Evolutionary conservation across 1,140 invertebrate genomes (phyloP).

Genomic region (Hydropsyche tenuis): DNA sequence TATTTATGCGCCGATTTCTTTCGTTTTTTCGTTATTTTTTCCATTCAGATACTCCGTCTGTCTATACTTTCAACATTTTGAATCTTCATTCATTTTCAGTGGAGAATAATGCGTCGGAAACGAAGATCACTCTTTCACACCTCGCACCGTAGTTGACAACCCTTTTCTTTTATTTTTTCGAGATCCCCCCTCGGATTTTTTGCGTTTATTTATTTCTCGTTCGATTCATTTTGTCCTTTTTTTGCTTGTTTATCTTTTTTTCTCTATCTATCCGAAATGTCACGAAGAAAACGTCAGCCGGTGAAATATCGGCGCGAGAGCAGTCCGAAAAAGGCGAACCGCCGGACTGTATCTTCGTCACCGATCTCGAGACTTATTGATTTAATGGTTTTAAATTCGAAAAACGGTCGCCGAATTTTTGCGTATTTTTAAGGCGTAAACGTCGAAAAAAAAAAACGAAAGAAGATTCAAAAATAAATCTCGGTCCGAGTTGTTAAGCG

Average conservation of each 20-base stretch:
- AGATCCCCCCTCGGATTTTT: slow-evolving; percentile 9
- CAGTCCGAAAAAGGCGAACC: slow-evolving; percentile 16
- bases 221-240: slow-evolving; percentile 4
- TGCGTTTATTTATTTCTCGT: slow-evolving; percentile 4
- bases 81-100: slow-evolving; percentile 10
- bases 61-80: slow-evolving; percentile 3
- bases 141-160: slow-evolving; percentile 36
- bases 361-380: slow-evolving; percentile 36
- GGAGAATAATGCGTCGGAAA: slow-evolving; percentile 40
- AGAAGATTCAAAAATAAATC: too few relatives aligned
- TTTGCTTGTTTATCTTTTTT: slow-evolving; percentile 23
- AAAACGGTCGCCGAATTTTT: background rate
- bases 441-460: too few relatives aligned
- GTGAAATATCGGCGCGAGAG: slow-evolving; percentile 29
- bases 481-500: too few relatives aligned
- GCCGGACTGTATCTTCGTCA: slow-evolving; percentile 13
- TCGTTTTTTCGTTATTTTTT: background rate
- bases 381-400: slow-evolving; percentile 27
- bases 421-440: too few relatives aligned
- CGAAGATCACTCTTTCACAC: slow-evolving; percentile 46
- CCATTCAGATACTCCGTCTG: too few relatives aligned
- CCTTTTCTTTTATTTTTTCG: background rate
- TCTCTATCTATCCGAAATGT: background rate
- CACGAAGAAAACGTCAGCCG: slow-evolving; percentile 20
- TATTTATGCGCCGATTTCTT: slow-evolving; percentile 49